phyloP scores from a whole-genome alignment of 2,113 vertebrate genomes.

The Oncorhynchus gorbuscha region DNA sequence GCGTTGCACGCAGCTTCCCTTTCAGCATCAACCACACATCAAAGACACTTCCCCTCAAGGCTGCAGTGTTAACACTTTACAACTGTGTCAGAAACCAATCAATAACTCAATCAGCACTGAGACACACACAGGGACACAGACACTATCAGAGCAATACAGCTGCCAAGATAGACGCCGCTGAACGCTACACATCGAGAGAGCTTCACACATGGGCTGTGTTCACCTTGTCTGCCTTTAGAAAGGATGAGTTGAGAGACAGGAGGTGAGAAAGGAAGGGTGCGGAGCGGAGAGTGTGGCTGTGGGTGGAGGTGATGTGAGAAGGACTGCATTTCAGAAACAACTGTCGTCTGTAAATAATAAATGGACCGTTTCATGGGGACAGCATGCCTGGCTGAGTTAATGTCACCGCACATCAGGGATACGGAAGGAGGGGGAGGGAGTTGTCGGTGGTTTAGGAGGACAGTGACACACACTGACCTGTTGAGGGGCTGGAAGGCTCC shows the following conservation, averaged over 20 bases:
- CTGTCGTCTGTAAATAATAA: not conserved
- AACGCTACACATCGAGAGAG: not conserved
- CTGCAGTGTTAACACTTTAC: constrained; percentile 27
- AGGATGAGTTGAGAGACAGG: constrained; percentile 18
- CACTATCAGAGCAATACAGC: constrained; percentile 18
- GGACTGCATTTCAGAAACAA: constrained; percentile 46
- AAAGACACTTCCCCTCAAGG: constrained; percentile 23
- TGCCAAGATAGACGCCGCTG: not conserved
- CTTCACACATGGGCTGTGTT: not conserved
- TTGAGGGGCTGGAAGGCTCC: constrained; percentile 77
- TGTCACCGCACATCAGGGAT: not conserved
- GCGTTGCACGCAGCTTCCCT: not conserved
- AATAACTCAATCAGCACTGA: constrained; percentile 43
- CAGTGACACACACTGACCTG: constrained; percentile 58
- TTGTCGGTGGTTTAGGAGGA: constrained; percentile 9
- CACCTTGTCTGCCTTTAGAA: constrained; percentile 39
- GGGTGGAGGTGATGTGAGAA: constrained; percentile 23
- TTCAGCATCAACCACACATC: constrained; percentile 14
- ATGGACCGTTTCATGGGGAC: constrained; percentile 44
- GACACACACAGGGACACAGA: not conserved
- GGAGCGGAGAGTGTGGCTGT: constrained; percentile 45
- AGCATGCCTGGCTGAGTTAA: constrained; percentile 27
- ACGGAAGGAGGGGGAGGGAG: not conserved
- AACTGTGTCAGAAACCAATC: constrained; percentile 39
- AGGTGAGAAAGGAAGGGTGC: constrained; percentile 45